Base-by-base conservation (phyloP, 2,797 vertebrate species). In the Kryptolebias ocellatus region DNA sequence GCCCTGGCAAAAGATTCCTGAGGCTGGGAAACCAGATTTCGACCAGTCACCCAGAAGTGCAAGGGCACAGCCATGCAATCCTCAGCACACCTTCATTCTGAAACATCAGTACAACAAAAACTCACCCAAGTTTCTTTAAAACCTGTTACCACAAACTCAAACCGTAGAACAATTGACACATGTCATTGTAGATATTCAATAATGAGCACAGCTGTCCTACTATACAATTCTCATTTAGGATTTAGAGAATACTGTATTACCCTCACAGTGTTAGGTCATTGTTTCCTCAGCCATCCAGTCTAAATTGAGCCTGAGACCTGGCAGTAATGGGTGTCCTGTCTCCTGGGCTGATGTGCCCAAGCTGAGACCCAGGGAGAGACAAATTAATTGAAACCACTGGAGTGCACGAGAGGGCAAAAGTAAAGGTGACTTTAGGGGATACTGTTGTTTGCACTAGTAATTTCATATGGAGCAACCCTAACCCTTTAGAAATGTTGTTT, bases 361-460 rank as follows among this genome's bases (percentile, higher is more conserved):
- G 60, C 76, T 75, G 60, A 79, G 58, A 64, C 58, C 70, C 47
- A 34, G 64, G 66, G 66, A 74, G 72, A 87, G 81, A 34, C 20
- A 74, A 77, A 74, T 81, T 90, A 90, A 88, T 90, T 87, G 79
- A 91, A 84, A 81, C 74, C 74, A 83, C 76, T 51, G 45, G 60
- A 69, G 65, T 73, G 65, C 63, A 42, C 53, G 42, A 68, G 50
- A 70, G 78, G 79, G 46, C 66, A 60, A 73, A 55, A 27, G 42
- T 55, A 67, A 75, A 62, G 67, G 47, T 62, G 67, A 76, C 72
- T 59, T 53, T 24, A 4, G 64, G 69, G 72, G 27, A 70, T 68
- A 16, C 50, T 66, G 52, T 14, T 58, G 57, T 74, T 72, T 64
- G 64, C 46, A 34, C 34, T 9, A 47, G 17, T 51, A 17, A 53